phyloP scores from a whole-genome alignment of 2,888 invertebrate species.

The Nemotelus nigrinus region DNA sequence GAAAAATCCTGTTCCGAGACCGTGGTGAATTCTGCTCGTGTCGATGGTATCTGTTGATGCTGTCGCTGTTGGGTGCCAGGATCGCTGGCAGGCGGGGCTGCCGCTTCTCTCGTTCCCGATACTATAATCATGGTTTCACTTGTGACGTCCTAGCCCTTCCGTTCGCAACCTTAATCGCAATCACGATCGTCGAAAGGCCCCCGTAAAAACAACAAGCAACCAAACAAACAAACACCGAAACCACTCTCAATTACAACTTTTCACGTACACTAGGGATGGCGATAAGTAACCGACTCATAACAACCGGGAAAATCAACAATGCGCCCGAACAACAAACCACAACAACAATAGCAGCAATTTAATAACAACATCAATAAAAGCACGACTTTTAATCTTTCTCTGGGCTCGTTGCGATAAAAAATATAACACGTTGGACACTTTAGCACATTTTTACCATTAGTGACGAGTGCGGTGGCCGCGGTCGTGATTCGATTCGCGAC shows the following conservation, averaged over 20 bases:
- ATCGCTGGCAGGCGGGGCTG: slow-evolving; percentile 9
- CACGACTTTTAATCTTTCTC: slow-evolving; percentile 25
- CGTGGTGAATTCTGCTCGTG: slow-evolving; percentile 17
- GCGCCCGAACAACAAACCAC: not conserved
- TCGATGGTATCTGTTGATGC: slow-evolving; percentile 17
- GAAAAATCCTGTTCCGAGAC: slow-evolving; percentile 33
- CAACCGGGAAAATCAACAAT: not conserved
- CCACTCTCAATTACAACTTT: slow-evolving; percentile 4
- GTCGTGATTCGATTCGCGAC: not conserved
- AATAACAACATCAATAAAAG: slow-evolving; percentile 28
- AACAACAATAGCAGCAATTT: slow-evolving; percentile 27
- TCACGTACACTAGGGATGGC: not conserved
- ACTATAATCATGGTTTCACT: slow-evolving; percentile 39
- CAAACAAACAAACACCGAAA: not conserved
- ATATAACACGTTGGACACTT: slow-evolving; percentile 32
- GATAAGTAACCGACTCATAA: not conserved
- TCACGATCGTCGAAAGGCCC: not conserved
- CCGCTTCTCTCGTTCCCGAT: slow-evolving; percentile 37
- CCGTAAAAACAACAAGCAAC: not conserved
- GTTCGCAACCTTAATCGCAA: not conserved
- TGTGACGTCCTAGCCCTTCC: slow-evolving; percentile 4
- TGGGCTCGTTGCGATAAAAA: not conserved
- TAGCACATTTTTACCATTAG: slow-evolving; percentile 31
- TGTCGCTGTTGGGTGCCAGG: slow-evolving; percentile 13
- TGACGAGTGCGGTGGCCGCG: not conserved